Conservation (phyloP, 2,888 invertebrate genomes). For the Lysandra bellargus region DNA sequence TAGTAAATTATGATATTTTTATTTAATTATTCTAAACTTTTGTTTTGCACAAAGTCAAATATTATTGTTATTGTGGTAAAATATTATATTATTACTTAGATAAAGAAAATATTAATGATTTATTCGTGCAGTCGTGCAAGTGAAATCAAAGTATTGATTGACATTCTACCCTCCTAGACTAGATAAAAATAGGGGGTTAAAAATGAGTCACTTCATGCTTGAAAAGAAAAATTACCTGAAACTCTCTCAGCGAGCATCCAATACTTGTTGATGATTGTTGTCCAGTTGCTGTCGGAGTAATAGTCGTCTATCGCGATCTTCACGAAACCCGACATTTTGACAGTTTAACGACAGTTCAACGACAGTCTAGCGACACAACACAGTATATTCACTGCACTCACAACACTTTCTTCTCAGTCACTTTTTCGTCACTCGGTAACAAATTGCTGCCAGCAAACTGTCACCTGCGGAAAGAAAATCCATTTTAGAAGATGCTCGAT, state of each 20-base stretch:
- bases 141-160: neutral
- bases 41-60: too few species aligned
- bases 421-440: constrained; percentile 53
- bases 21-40: too few species aligned
- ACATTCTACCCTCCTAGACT: neutral
- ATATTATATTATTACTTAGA: neutral
- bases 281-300: constrained; percentile 82
- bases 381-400: constrained; percentile 51
- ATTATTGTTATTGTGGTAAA: too few species aligned
- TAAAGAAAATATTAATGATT: neutral
- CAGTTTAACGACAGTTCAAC: constrained; percentile 42
- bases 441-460: constrained; percentile 66
- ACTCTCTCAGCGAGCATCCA: constrained; percentile 86
- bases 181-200: neutral
- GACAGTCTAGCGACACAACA: constrained; percentile 36
- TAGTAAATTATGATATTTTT: neutral
- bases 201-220: neutral
- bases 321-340: constrained; percentile 83
- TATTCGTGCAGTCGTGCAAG: neutral
- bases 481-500: constrained; percentile 10
- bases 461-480: constrained; percentile 65
- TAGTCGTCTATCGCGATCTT: constrained; percentile 84
- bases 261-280: constrained; percentile 84
- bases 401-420: constrained; percentile 51
- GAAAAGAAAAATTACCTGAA: constrained; percentile 79